phyloP scores from a whole-genome alignment of 2,113 vertebrate genomes.

The Sigmodon hispidus region DNA sequence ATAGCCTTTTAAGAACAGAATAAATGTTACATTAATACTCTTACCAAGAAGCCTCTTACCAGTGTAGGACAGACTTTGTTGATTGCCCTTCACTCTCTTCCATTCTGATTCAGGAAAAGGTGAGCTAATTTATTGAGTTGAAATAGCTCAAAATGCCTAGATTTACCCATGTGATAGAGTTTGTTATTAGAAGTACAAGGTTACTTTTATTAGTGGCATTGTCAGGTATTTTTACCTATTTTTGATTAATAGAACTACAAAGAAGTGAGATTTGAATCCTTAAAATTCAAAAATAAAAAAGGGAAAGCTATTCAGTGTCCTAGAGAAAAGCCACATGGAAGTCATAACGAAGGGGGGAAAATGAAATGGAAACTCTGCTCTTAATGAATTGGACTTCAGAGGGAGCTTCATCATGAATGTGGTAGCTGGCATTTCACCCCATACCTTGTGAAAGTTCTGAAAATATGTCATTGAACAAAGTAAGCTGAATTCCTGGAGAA shows the following conservation, averaged over 20 bases:
- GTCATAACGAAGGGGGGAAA: background rate
- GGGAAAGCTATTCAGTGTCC: background rate
- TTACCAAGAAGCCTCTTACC: background rate
- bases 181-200: background rate
- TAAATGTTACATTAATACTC: background rate
- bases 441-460: background rate
- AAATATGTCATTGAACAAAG: background rate
- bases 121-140: background rate
- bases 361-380: background rate
- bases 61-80: background rate
- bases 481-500: background rate
- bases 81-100: background rate
- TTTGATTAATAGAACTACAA: background rate
- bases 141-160: background rate
- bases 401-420: background rate
- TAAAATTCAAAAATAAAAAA: background rate
- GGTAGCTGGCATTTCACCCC: background rate
- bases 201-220: background rate
- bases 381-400: background rate
- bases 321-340: background rate
- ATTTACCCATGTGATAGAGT: background rate
- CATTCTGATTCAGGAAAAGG: background rate
- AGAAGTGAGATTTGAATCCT: conserved; percentile 12
- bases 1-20: conserved; percentile 42
- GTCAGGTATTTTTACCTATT: background rate